Percentiles rank a stretch among this genome's conserved stretches.
phyloP scores from a whole-genome alignment of 1,140 invertebrate genomes.

The Chlorops oryzae region DNA sequence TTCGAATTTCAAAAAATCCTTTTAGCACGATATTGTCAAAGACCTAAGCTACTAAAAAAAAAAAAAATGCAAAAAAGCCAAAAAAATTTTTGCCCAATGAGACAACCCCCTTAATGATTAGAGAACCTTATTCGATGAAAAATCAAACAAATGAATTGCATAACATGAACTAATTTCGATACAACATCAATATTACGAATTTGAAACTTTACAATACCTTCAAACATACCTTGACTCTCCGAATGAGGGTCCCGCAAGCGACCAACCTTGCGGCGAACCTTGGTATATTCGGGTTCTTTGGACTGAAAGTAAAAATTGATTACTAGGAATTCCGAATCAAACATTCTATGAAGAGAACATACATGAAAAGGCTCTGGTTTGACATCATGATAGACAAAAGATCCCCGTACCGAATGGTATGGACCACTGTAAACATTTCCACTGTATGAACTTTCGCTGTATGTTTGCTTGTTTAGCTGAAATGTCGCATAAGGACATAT shows the following conservation, averaged over 20 bases:
- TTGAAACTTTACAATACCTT: no score
- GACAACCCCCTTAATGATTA: no score
- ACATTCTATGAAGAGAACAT: conserved; percentile 5
- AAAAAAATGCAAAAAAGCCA: no score
- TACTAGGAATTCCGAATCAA: neutral
- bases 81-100: no score
- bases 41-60: no score
- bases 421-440: conserved; percentile 80
- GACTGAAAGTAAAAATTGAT: conserved; percentile 48
- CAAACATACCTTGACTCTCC: conserved; percentile 77
- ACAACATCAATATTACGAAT: no score
- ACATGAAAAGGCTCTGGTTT: conserved; percentile 54
- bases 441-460: conserved; percentile 82
- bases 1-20: no score
- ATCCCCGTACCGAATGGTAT: conserved; percentile 77
- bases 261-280: conserved; percentile 71
- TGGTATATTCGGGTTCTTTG: conserved; percentile 74
- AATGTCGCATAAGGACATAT: conserved; percentile 88
- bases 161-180: no score
- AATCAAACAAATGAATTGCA: no score
- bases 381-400: conserved; percentile 83
- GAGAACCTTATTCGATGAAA: no score
- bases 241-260: conserved; percentile 68
- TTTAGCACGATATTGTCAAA: no score
- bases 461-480: conserved; percentile 77